Evolutionary conservation across 1,140 invertebrate species (phyloP).

Genomic region (Drosophila suzukii): DNA sequence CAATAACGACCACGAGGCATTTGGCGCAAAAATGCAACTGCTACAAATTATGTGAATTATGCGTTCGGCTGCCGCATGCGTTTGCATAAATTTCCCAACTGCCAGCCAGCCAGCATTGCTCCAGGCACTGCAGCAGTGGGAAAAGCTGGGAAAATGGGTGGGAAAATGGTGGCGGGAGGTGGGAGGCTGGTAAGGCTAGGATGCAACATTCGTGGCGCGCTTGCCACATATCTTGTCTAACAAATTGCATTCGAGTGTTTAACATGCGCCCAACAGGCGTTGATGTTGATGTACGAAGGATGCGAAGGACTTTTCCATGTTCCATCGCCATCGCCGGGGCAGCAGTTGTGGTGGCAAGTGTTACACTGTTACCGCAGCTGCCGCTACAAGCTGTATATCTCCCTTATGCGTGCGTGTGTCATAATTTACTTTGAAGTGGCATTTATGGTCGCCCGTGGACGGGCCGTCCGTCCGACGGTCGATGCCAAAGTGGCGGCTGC

Average conservation of each 20-base stretch:
- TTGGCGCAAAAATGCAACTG: slow-evolving; percentile 79
- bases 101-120: slow-evolving; percentile 59
- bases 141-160: slow-evolving; percentile 9
- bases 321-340: slow-evolving; percentile 34
- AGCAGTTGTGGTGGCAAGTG: slow-evolving; percentile 38
- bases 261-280: slow-evolving; percentile 80
- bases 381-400: slow-evolving; percentile 41
- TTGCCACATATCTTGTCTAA: slow-evolving; percentile 83
- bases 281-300: slow-evolving; percentile 78
- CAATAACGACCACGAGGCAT: slow-evolving; percentile 62
- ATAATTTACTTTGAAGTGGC: slow-evolving; percentile 81
- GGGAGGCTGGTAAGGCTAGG: slow-evolving; percentile 10
- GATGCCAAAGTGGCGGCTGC: slow-evolving; percentile 22
- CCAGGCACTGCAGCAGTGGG: slow-evolving; percentile 36
- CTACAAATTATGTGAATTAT: slow-evolving; percentile 82
- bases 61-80: slow-evolving; percentile 78
- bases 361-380: slow-evolving; percentile 47
- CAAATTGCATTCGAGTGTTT: slow-evolving; percentile 83
- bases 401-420: slow-evolving; percentile 37
- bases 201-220: slow-evolving; percentile 50
- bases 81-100: slow-evolving; percentile 81
- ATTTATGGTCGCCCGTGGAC: slow-evolving; percentile 65
- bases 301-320: slow-evolving; percentile 82
- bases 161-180: not conserved
- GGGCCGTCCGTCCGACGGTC: not conserved